Percentiles rank a stretch among this genome's conserved stretches.
Evolutionary conservation across 2,113 vertebrate species (phyloP).

Genomic region (Hypanus sabinus): DNA sequence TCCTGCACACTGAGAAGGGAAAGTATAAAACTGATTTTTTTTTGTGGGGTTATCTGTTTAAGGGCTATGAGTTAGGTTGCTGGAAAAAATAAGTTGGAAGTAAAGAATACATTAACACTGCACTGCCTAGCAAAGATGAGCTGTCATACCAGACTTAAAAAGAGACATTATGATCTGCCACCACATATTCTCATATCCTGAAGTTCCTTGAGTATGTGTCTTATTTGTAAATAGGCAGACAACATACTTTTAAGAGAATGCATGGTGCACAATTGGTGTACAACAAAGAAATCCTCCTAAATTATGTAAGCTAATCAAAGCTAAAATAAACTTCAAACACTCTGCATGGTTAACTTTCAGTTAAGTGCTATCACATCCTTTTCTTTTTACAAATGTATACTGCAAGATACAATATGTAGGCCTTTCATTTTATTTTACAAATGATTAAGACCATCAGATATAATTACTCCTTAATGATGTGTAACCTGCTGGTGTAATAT

Average conservation of each 20-base stretch:
- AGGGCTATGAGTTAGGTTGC: neutral
- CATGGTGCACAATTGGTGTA: neutral
- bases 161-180: neutral
- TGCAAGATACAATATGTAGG: neutral
- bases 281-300: neutral
- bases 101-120: neutral
- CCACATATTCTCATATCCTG: neutral
- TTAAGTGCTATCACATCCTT: neutral
- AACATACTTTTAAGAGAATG: neutral
- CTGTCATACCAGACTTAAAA: neutral
- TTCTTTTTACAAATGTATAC: neutral
- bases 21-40: neutral
- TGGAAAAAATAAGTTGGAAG: neutral
- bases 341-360: neutral
- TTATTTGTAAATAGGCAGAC: neutral
- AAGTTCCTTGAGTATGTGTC: neutral
- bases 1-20: neutral
- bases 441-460: neutral
- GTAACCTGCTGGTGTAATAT: too few species aligned
- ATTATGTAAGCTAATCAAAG: neutral
- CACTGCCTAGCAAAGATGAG: neutral
- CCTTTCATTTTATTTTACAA: neutral
- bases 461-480: neutral
- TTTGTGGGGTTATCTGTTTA: neutral
- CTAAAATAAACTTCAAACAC: neutral